These are phyloP conservation scores for Noctua janthina DNA, from an alignment of 2,888 invertebrate genomes.

Conservation along the genomic window DNA sequence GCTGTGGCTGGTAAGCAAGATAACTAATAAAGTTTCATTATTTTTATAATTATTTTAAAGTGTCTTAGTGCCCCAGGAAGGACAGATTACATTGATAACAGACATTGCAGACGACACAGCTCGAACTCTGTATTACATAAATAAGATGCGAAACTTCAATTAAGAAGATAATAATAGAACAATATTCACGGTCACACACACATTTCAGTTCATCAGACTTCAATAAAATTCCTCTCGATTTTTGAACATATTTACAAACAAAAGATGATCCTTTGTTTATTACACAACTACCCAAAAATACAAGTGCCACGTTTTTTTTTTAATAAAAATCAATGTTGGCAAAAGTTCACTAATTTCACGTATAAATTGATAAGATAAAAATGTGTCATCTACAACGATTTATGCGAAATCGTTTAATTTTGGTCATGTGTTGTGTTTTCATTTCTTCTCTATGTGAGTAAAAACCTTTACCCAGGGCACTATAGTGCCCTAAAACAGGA, in stretches of 20 bases:
- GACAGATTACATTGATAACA: not conserved
- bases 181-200: conserved; percentile 9
- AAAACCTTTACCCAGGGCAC: not conserved
- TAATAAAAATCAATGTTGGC: not conserved
- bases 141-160: conserved; percentile 9
- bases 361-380: conserved; percentile 6
- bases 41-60: not conserved
- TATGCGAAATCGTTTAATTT: not conserved
- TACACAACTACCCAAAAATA: not conserved
- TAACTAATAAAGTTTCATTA: not conserved
- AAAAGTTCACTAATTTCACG: not conserved
- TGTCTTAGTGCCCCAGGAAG: not conserved
- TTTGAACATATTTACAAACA: not conserved
- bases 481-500: not conserved
- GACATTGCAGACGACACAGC: conserved; percentile 7
- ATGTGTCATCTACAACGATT: not conserved
- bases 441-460: not conserved
- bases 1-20: conserved; percentile 70
- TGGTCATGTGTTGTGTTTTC: not conserved
- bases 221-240: not conserved
- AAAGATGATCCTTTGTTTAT: not conserved
- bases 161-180: conserved; percentile 15
- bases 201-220: not conserved
- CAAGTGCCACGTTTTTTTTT: not conserved
- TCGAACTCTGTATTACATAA: conserved; percentile 14